Evolutionary conservation across 1,140 invertebrate species (phyloP), one percentile per base, ranked within the genome.

Genomic region (Sinella curviseta): DNA sequence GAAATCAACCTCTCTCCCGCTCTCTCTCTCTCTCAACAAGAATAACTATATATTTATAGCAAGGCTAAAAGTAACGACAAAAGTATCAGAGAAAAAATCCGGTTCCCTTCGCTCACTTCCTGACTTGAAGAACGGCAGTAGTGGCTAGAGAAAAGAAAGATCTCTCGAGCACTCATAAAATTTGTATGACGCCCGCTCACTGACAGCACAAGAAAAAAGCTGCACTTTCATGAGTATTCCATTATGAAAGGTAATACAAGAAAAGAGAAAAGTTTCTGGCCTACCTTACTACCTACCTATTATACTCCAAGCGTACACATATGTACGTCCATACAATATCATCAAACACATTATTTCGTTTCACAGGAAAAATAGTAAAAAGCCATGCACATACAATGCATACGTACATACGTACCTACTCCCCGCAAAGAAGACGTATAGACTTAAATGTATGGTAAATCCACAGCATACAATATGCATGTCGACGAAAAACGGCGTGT

Each of bases 121-220:
- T 70, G 30, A n/a, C 65, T 70, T 70, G 8, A 70, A 70, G 31
- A 30, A 70, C 65, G 14, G 55, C n/a, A 60, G 14, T 70, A 2
- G 57, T 60, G 57, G 57, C 57, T 60, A 60, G 14, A 48, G 39
- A 48, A 20, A 48, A 16, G 24, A 65, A 65, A 65, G 57, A 65
- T 14, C 2, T 70, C 65, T 70, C n/a, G 28, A 31, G 65, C 31
- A 33, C 65, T 70, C 65, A 70, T 70, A 70, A 70, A 70, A 70
- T 70, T 70, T 70, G 65, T 70, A 70, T 33, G 65, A 70, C 65
- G 65, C 31, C 31, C 65, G 65, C 65, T 70, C 31, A 70, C 65
- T 30, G 65, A 70, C 65, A 33, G 65, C 65, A 33, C 65, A 24
- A 14, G 24, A 65, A 70, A 70, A 33, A 60, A 60, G 24, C 55